Percentiles rank a stretch among this genome's conserved stretches.
phyloP scores from a whole-genome alignment of 2,888 invertebrate genomes.

The Gymnosoma rotundatum region DNA sequence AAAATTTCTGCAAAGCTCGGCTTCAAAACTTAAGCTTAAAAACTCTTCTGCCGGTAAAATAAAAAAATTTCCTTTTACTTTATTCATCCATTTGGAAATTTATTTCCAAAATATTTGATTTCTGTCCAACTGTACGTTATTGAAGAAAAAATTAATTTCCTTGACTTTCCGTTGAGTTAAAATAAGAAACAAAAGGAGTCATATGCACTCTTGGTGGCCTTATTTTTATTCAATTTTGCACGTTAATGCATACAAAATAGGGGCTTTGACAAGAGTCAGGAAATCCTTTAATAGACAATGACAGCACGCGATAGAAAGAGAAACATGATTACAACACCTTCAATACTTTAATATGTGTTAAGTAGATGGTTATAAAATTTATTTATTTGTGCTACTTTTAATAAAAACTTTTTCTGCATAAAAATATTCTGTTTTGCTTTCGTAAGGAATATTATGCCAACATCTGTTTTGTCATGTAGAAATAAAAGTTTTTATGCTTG shows the following conservation, averaged over 20 bases:
- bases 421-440: too few species aligned
- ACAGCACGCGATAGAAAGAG: neutral
- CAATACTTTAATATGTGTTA: neutral
- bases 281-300: neutral
- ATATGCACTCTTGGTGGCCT: neutral
- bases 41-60: too few species aligned
- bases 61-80: too few species aligned
- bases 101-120: too few species aligned
- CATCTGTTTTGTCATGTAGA: neutral
- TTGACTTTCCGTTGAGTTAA: too few species aligned
- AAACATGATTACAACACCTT: constrained; percentile 15
- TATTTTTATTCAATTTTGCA: neutral
- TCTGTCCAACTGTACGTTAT: too few species aligned
- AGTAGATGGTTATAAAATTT: constrained; percentile 10
- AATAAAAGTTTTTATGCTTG: neutral
- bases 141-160: too few species aligned
- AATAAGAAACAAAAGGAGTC: too few species aligned
- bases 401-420: neutral
- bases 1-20: too few species aligned
- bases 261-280: neutral
- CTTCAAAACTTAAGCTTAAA: too few species aligned
- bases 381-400: neutral
- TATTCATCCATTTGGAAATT: too few species aligned
- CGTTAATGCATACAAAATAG: neutral
- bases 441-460: too few species aligned